These are phyloP conservation scores for Calameuta idolon DNA, from an alignment of 2,888 invertebrate genomes.

Conservation along the genomic window DNA sequence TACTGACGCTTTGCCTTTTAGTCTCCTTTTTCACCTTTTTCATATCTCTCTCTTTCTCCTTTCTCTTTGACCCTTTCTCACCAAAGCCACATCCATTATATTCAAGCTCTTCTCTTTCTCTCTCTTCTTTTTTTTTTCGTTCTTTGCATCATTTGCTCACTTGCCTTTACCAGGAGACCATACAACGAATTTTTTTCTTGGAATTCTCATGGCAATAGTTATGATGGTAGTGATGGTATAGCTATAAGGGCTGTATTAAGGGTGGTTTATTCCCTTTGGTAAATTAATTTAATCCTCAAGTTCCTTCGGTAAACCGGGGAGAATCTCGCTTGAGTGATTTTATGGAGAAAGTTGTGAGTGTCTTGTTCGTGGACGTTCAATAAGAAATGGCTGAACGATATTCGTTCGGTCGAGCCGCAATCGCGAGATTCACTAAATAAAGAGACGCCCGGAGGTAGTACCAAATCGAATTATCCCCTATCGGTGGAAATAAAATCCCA, in stretches of 20 bases:
- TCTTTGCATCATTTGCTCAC: not conserved
- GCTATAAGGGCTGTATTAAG: not conserved
- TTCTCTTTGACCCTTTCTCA: slow-evolving; percentile 5
- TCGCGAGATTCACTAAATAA: not conserved
- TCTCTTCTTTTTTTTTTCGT: not conserved
- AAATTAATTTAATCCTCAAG: slow-evolving; percentile 31
- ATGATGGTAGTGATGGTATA: not conserved
- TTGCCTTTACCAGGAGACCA: not conserved
- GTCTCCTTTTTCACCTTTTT: slow-evolving; percentile 15
- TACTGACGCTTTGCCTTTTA: not conserved
- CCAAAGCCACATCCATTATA: slow-evolving; percentile 20
- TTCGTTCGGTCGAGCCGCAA: not conserved
- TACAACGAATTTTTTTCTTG: not conserved
- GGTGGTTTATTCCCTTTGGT: slow-evolving; percentile 16
- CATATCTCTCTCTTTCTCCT: slow-evolving; percentile 1
- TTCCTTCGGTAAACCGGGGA: not conserved
- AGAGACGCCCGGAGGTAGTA: not conserved
- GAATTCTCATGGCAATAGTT: not conserved
- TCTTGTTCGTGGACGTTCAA: not conserved
- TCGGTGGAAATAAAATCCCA: not conserved
- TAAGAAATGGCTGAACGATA: slow-evolving; percentile 6
- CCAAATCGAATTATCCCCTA: not conserved
- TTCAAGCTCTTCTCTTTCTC: slow-evolving; percentile 2
- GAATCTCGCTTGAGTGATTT: not conserved
- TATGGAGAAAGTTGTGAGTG: not conserved